Percentiles rank a stretch among this genome's conserved stretches.
Evolutionary conservation across 2,888 invertebrate genomes (phyloP).

Genomic region (Nesidiocoris tenuis): DNA sequence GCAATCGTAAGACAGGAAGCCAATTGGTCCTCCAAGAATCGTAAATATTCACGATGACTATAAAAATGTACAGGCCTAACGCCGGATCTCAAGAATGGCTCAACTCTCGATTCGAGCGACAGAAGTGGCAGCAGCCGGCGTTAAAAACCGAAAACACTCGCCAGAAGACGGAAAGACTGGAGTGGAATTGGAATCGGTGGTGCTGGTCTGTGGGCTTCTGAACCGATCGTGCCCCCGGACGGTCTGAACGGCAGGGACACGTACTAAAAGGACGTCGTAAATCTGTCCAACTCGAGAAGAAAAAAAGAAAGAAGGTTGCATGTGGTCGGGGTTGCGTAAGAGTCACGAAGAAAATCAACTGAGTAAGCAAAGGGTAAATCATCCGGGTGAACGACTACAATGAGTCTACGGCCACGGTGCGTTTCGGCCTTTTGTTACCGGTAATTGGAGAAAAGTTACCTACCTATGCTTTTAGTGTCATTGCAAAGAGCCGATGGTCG

Average conservation of each 20-base stretch:
- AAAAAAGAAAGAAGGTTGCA: constrained; percentile 21
- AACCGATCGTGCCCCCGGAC: constrained; percentile 26
- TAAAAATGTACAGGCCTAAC: too few relatives aligned
- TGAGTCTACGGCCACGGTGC: too few relatives aligned
- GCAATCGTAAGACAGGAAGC: too few relatives aligned
- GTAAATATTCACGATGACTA: too few relatives aligned
- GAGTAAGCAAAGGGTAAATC: not conserved
- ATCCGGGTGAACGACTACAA: too few relatives aligned
- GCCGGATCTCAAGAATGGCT: too few relatives aligned
- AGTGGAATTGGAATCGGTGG: not conserved
- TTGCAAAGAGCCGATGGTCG: too few relatives aligned
- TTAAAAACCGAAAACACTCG: not conserved
- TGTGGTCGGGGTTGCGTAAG: constrained; percentile 35
- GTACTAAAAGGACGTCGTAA: constrained; percentile 38
- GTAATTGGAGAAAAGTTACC: too few relatives aligned
- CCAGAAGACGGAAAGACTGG: not conserved
- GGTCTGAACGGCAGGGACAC: constrained; percentile 33
- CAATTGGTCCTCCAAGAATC: too few relatives aligned
- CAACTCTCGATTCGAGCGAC: constrained; percentile 3
- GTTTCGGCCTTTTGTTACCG: too few relatives aligned
- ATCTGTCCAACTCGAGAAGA: constrained; percentile 23
- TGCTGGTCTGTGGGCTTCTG: not conserved
- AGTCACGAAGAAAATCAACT: constrained; percentile 34
- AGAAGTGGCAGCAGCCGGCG: constrained; percentile 12
- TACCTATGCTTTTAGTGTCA: too few relatives aligned